Base-by-base conservation (phyloP, 1,140 invertebrate species). In the Drosophila orosa region DNA sequence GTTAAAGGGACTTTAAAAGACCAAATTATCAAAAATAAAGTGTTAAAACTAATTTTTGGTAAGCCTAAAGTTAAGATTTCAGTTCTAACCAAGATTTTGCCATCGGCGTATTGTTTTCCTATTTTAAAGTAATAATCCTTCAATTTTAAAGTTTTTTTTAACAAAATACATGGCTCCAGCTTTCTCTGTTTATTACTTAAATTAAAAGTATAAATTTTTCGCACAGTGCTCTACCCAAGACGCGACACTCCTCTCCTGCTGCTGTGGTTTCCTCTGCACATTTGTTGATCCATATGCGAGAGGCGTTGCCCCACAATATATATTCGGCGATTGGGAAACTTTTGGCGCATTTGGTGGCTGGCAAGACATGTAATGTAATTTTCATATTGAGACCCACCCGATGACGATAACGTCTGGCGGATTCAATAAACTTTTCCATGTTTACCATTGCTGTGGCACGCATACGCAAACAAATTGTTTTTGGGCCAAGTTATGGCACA, bases 341-440 rank as follows among this genome's bases (percentile, higher is more conserved):
- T 74, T 42, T 48, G 74, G 63, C 74, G 55, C 80, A 83, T 75
- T 82, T 74, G 80, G 57, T 56, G 48, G 35, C 29, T 52, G 35
- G 44, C n/a, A 33, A 60, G 40, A 74, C 57, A 60, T 79, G 48
- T 72, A 75, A 69, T 75, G 73, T 75, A 66, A 75, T 75, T 75
- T 75, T 75, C 73, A 75, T 75, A 66, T 74, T 65, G 48, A 55
- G 55, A 62, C 13, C 75, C 74, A 27, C 45, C 75, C 74, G 74
- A 75, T 74, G 73, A 66, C 60, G 61, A 67, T 73, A 54, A 37
- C 73, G 74, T 57, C 61, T 59, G 44, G 54, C 45, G 61, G 75
- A 77, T 85, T 83, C 80, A 80, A 80, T 84, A 80, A 86, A 80
- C 45, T 86, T 80, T 78, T 78, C 33, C 50, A 71, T 67, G 58